Percentiles rank a stretch among this genome's conserved stretches.
Conservation (phyloP, 2,797 vertebrate genomes). For the Micromesistius poutassou region DNA sequence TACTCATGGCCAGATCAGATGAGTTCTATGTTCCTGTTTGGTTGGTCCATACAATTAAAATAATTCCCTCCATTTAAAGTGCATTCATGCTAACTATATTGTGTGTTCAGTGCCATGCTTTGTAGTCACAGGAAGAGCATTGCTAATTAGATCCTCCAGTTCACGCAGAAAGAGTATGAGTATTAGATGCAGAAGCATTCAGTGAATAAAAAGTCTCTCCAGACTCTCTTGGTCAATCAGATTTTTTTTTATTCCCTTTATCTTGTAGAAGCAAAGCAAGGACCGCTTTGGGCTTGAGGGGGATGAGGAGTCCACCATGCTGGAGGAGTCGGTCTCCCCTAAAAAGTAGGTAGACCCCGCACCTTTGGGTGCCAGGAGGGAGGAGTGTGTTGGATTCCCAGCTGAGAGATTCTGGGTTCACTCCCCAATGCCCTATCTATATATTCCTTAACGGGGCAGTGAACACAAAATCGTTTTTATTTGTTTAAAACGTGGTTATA, state of each 20-base stretch:
- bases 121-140: background rate
- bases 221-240: background rate
- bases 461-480: no score
- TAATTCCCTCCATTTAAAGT: background rate
- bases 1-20: background rate
- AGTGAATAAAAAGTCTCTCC: background rate
- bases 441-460: no score
- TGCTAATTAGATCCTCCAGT: background rate
- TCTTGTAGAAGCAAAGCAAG: conserved; percentile 93
- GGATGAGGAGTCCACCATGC: conserved; percentile 97
- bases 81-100: background rate
- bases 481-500: no score
- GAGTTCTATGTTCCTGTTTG: background rate
- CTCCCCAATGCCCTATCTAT: background rate
- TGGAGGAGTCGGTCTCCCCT: conserved; percentile 98
- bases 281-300: conserved; percentile 97
- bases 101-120: background rate
- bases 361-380: background rate
- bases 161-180: background rate
- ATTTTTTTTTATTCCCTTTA: conserved; percentile 4
- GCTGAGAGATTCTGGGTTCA: background rate
- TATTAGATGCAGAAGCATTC: background rate
- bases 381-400: background rate
- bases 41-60: background rate
- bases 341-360: conserved; percentile 83